phyloP scores from a whole-genome alignment of 1,140 invertebrate species.

The Solenopsis fugax region DNA sequence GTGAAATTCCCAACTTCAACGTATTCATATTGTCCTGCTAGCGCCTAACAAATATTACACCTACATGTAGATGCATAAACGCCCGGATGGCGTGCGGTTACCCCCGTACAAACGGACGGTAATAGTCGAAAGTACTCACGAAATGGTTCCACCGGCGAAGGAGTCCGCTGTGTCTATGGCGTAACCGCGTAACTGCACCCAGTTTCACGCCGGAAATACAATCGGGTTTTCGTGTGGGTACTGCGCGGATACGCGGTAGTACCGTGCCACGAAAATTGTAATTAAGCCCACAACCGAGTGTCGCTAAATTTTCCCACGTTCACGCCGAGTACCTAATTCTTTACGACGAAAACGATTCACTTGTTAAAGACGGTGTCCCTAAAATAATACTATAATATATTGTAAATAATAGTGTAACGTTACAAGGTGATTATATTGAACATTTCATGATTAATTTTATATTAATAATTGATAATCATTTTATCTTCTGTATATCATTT shows the following conservation, averaged over 20 bases:
- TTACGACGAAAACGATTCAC: not conserved
- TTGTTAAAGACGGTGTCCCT: no score
- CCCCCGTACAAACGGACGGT: slow-evolving; percentile 51
- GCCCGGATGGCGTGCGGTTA: slow-evolving; percentile 56
- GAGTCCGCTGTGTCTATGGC: slow-evolving; percentile 33
- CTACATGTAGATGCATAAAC: slow-evolving; percentile 44
- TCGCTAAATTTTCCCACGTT: slow-evolving; percentile 21
- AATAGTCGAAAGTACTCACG: slow-evolving; percentile 61
- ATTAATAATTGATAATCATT: no score
- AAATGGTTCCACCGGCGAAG: slow-evolving; percentile 58
- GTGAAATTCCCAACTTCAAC: slow-evolving; percentile 40
- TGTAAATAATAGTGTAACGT: no score
- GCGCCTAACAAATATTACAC: slow-evolving; percentile 49
- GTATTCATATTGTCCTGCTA: slow-evolving; percentile 65
- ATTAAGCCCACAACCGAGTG: slow-evolving; percentile 41
- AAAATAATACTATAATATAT: no score
- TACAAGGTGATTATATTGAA: no score
- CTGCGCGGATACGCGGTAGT: slow-evolving; percentile 8
- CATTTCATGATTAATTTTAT: no score
- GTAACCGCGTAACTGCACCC: slow-evolving; percentile 50
- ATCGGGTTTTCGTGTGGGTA: not conserved
- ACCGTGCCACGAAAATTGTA: slow-evolving; percentile 25
- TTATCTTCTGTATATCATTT: no score
- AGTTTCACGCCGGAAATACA: slow-evolving; percentile 48
- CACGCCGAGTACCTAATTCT: not conserved